A percentile compares a stretch with the other conserved stretches of the same genome.
These are phyloP conservation scores for Helleia helle DNA, from an alignment of 2,888 invertebrate species.

Conservation along the genomic window DNA sequence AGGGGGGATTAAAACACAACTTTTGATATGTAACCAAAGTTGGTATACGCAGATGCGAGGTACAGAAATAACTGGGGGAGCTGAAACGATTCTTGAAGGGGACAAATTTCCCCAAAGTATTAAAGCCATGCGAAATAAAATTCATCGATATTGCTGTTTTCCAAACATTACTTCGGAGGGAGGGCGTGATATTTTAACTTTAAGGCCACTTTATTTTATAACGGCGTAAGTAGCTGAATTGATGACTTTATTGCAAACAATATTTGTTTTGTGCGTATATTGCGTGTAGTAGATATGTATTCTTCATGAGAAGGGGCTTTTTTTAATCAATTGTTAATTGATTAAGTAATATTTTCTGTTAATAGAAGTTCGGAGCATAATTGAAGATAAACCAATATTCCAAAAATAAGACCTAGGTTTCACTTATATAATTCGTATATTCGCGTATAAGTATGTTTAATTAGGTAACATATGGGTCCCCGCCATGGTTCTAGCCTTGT, in stretches of 20 bases:
- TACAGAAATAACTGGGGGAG: slow-evolving; percentile 61
- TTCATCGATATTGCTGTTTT: slow-evolving; percentile 56
- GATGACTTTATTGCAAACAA: slow-evolving; percentile 8
- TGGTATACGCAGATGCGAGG: slow-evolving; percentile 58
- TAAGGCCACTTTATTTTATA: slow-evolving; percentile 9
- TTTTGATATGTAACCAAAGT: slow-evolving; percentile 58
- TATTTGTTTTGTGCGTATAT: neutral
- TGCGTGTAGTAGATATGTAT: neutral
- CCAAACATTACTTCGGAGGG: slow-evolving; percentile 31
- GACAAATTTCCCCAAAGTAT: slow-evolving; percentile 58
- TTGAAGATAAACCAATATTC: too few relatives aligned
- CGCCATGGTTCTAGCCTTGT: too few relatives aligned
- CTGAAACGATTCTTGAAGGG: slow-evolving; percentile 44
- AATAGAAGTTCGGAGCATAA: too few relatives aligned
- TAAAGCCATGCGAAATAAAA: slow-evolving; percentile 60
- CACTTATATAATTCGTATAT: too few relatives aligned
- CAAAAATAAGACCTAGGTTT: too few relatives aligned
- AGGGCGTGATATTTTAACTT: slow-evolving; percentile 20
- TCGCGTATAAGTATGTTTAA: too few relatives aligned
- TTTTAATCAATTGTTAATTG: slow-evolving; percentile 1
- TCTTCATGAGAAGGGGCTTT: too few relatives aligned
- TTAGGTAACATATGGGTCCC: too few relatives aligned
- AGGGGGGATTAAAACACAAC: slow-evolving; percentile 42
- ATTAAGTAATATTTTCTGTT: too few relatives aligned
- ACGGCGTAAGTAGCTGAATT: slow-evolving; percentile 6